Percentiles rank a stretch among this genome's conserved stretches.
Conservation (phyloP, 2,797 vertebrate species). For the Chanos chanos region DNA sequence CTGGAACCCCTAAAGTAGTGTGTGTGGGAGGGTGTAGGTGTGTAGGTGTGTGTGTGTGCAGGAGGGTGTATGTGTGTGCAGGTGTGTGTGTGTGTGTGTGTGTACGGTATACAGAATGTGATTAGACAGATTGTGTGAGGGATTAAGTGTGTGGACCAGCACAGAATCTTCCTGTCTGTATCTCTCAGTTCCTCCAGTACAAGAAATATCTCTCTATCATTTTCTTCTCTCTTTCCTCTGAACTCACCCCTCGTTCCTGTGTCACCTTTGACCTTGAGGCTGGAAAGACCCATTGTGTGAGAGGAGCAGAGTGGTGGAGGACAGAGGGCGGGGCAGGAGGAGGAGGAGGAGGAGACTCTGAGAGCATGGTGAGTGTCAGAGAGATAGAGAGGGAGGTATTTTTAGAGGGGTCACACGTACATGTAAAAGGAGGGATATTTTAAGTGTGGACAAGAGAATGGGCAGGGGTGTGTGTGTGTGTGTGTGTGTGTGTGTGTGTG, state of each 20-base stretch:
- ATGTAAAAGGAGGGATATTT: too few species aligned
- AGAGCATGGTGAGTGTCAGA: constrained; percentile 55
- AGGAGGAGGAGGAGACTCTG: constrained; percentile 36
- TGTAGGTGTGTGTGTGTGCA: background rate
- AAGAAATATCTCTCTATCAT: background rate
- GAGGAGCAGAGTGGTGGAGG: too few species aligned
- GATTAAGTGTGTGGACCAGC: too few species aligned
- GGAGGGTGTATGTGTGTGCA: background rate
- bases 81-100: background rate
- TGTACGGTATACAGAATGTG: too few species aligned
- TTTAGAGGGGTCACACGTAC: too few species aligned
- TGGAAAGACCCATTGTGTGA: constrained; percentile 48
- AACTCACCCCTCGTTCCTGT: too few species aligned
- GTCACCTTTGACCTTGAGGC: constrained; percentile 51
- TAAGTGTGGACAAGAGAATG: too few species aligned
- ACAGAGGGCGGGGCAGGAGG: too few species aligned
- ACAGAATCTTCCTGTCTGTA: background rate
- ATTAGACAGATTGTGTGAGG: too few species aligned
- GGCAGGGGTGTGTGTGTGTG: too few species aligned
- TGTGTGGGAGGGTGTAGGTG: background rate
- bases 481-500: constrained; percentile 3
- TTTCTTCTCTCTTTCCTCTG: background rate
- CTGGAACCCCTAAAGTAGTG: too few species aligned
- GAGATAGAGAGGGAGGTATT: background rate
- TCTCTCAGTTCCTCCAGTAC: background rate